These are phyloP conservation scores for Drosophila ohnishii DNA, from an alignment of 1,140 invertebrate species.

Conservation along the genomic window DNA sequence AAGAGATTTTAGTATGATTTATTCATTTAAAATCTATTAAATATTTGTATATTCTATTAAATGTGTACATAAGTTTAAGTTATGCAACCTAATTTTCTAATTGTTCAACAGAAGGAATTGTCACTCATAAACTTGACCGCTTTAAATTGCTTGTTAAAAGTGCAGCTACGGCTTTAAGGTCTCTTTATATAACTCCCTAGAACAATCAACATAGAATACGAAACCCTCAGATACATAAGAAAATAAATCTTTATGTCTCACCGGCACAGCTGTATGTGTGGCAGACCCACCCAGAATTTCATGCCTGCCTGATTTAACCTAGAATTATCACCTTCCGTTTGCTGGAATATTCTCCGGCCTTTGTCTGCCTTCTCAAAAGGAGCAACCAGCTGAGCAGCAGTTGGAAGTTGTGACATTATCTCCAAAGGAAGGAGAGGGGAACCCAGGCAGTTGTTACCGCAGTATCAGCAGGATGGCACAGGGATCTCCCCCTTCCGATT, in stretches of 20 bases:
- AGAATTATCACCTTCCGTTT: slow-evolving; percentile 40
- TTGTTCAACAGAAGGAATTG: too few relatives aligned
- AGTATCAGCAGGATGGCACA: slow-evolving; percentile 37
- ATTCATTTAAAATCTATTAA: too few relatives aligned
- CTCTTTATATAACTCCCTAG: neutral
- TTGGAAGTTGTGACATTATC: slow-evolving; percentile 49
- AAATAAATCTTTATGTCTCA: neutral
- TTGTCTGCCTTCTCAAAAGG: slow-evolving; percentile 16
- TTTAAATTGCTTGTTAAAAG: neutral
- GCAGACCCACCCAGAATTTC: slow-evolving; percentile 43
- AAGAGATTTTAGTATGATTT: neutral
- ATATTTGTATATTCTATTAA: too few relatives aligned
- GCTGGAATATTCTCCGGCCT: slow-evolving; percentile 2
- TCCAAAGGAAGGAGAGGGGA: neutral
- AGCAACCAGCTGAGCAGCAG: slow-evolving; percentile 46
- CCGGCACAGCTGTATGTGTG: slow-evolving; percentile 26
- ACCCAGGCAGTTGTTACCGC: slow-evolving; percentile 28
- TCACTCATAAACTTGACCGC: rapidly evolving
- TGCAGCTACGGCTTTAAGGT: too few relatives aligned
- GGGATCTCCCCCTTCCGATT: slow-evolving; percentile 2
- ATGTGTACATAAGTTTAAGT: neutral
- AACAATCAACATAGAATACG: neutral
- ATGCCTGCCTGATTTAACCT: slow-evolving; percentile 30
- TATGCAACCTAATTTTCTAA: neutral
- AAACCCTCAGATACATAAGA: neutral